A percentile compares a stretch with the other conserved stretches of the same genome.
Conservation (phyloP, 2,797 vertebrate species). For the Poeciliopsis presidionis region DNA sequence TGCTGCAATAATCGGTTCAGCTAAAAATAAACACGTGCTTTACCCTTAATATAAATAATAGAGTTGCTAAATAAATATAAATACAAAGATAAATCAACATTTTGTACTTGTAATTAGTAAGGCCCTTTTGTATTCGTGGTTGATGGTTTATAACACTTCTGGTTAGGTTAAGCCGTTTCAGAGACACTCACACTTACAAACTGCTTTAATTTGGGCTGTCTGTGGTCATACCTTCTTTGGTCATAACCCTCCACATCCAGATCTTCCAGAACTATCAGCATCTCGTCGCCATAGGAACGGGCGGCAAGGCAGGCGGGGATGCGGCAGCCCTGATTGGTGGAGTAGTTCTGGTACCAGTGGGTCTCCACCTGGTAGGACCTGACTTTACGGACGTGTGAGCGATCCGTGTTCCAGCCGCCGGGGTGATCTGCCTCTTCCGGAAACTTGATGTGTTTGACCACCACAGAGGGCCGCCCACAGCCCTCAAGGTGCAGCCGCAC, state of each 20-base stretch:
- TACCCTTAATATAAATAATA: too few relatives aligned
- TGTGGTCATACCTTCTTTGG: constrained; percentile 63
- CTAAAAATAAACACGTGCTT: too few relatives aligned
- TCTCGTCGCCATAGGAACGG: constrained; percentile 77
- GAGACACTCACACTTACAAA: not conserved
- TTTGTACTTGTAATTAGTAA: too few relatives aligned
- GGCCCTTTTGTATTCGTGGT: not conserved
- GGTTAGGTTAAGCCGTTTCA: not conserved
- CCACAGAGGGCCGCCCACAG: constrained; percentile 73
- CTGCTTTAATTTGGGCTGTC: not conserved
- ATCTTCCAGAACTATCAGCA: constrained; percentile 83
- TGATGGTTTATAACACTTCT: not conserved
- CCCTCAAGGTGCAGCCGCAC: constrained; percentile 76
- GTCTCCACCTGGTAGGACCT: constrained; percentile 83
- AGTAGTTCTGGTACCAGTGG: constrained; percentile 82
- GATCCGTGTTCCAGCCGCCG: constrained; percentile 69
- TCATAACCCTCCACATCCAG: constrained; percentile 78
- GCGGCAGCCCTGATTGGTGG: constrained; percentile 67
- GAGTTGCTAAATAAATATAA: too few relatives aligned
- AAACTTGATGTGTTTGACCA: constrained; percentile 80
- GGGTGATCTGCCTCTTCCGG: constrained; percentile 67
- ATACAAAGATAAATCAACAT: too few relatives aligned
- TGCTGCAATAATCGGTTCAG: too few relatives aligned
- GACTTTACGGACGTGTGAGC: constrained; percentile 80
- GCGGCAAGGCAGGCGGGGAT: constrained; percentile 76